phyloP scores from a whole-genome alignment of 2,797 vertebrate genomes.

The Phalloptychus januarius region DNA sequence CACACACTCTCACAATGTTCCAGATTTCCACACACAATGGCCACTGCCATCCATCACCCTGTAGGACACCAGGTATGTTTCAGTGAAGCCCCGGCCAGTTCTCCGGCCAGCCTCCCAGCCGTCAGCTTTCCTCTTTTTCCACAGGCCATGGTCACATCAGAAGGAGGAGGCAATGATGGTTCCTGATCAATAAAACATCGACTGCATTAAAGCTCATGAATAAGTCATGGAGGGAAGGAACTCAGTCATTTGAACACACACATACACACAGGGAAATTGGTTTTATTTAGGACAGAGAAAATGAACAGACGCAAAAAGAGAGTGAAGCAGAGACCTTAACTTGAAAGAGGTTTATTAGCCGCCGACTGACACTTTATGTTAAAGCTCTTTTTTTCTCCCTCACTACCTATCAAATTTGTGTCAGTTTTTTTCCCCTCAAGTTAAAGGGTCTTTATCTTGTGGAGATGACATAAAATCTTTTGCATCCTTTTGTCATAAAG shows the following conservation, averaged over 20 bases:
- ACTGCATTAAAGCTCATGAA: conserved; percentile 78
- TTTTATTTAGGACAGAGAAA: conserved; percentile 53
- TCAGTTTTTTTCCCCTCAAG: conserved; percentile 18
- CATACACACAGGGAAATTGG: conserved; percentile 38
- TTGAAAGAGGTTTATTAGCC: conserved; percentile 59
- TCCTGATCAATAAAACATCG: conserved; percentile 79
- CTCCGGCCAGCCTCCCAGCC: conserved; percentile 14
- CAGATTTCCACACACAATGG: conserved; percentile 32
- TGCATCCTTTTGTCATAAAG: conserved; percentile 65
- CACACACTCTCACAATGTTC: conserved; percentile 10
- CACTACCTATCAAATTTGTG: conserved; percentile 6
- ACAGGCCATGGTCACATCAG: conserved; percentile 57
- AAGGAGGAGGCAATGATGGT: conserved; percentile 67
- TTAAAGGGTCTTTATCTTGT: conserved; percentile 59
- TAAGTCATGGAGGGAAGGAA: conserved; percentile 73
- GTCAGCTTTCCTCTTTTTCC: conserved; percentile 39
- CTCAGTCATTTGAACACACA: conserved; percentile 35
- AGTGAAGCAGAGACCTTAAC: conserved; percentile 55
- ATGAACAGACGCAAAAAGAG: conserved; percentile 51
- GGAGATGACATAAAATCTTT: conserved; percentile 72
- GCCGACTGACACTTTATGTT: conserved; percentile 62
- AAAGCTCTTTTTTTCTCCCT: conserved; percentile 32
- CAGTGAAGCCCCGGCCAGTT: conserved; percentile 2
- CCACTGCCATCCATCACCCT: conserved; percentile 52
- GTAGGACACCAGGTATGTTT: conserved; percentile 2